Percentiles rank a stretch among this genome's conserved stretches.
phyloP scores from a whole-genome alignment of 2,888 invertebrate genomes.

The Trachelus tabidus region DNA sequence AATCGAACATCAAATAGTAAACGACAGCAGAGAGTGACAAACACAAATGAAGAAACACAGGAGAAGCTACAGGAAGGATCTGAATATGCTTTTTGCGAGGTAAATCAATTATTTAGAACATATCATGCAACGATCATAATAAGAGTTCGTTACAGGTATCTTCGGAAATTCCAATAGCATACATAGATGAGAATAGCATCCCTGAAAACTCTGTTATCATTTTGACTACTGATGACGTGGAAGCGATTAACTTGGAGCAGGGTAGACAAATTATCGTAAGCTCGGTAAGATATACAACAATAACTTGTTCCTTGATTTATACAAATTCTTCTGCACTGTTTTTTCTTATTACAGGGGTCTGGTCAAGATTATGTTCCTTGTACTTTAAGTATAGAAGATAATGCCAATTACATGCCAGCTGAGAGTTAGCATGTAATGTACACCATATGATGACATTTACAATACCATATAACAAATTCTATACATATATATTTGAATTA shows the following conservation, averaged over 20 bases:
- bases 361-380: slow-evolving; percentile 54
- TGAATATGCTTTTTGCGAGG: slow-evolving; percentile 46
- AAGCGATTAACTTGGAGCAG: slow-evolving; percentile 53
- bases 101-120: slow-evolving; percentile 20
- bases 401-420: slow-evolving; percentile 40
- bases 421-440: slow-evolving; percentile 42
- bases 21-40: slow-evolving; percentile 12
- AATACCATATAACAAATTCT: not conserved
- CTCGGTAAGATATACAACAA: not conserved
- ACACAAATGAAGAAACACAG: slow-evolving; percentile 24
- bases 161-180: slow-evolving; percentile 60
- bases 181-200: slow-evolving; percentile 59
- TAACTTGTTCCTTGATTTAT: not conserved
- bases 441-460: not conserved
- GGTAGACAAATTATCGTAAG: slow-evolving; percentile 56
- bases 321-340: not conserved
- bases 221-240: slow-evolving; percentile 57
- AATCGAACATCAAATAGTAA: slow-evolving; percentile 13
- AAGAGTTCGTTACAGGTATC: slow-evolving; percentile 42
- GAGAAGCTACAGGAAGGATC: slow-evolving; percentile 15
- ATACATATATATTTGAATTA: slow-evolving; percentile 4
- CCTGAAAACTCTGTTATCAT: slow-evolving; percentile 63
- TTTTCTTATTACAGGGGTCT: slow-evolving; percentile 40
- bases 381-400: slow-evolving; percentile 48
- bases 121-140: slow-evolving; percentile 5